Evolutionary conservation across 2,888 invertebrate species (phyloP).

Genomic region (Eristalis arbustorum): DNA sequence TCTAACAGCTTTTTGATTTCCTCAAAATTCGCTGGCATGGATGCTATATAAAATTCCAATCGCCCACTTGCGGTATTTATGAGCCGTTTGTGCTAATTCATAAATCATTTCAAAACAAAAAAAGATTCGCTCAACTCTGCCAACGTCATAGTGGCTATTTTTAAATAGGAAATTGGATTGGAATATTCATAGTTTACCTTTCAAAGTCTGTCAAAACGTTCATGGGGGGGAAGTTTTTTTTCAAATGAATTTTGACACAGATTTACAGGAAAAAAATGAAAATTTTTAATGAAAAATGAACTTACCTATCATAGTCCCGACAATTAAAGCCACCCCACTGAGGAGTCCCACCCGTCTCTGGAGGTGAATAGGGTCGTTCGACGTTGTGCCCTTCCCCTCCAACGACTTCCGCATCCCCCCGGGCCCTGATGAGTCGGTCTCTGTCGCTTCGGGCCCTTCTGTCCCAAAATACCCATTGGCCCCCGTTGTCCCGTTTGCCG

Average conservation of each 20-base stretch:
- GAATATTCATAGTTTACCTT: neutral
- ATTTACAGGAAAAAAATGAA: neutral
- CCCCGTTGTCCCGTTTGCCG: conserved; percentile 80
- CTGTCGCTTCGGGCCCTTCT: conserved; percentile 81
- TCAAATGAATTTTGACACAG: neutral
- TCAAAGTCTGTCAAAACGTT: neutral
- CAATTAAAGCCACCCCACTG: conserved; percentile 99
- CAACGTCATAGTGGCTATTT: conserved; percentile 23
- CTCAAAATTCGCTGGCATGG: neutral
- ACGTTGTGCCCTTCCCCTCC: conserved; percentile 96
- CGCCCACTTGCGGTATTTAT: conserved; percentile 4
- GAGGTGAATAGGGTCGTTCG: conserved; percentile 99
- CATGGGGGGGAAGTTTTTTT: no score
- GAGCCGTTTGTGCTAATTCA: neutral
- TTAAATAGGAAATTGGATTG: neutral
- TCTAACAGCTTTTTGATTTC: neutral
- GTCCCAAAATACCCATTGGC: conserved; percentile 80
- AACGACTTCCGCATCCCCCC: conserved; percentile 82
- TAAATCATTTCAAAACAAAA: conserved; percentile 1
- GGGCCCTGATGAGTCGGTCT: conserved; percentile 81
- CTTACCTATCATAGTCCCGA: conserved; percentile 98
- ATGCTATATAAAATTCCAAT: neutral
- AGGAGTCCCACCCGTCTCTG: conserved; percentile 99
- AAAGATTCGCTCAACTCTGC: neutral
- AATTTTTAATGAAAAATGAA: neutral